These are phyloP conservation scores for Falco rusticolus DNA, from an alignment of 2,797 vertebrate genomes.

Conservation along the genomic window DNA sequence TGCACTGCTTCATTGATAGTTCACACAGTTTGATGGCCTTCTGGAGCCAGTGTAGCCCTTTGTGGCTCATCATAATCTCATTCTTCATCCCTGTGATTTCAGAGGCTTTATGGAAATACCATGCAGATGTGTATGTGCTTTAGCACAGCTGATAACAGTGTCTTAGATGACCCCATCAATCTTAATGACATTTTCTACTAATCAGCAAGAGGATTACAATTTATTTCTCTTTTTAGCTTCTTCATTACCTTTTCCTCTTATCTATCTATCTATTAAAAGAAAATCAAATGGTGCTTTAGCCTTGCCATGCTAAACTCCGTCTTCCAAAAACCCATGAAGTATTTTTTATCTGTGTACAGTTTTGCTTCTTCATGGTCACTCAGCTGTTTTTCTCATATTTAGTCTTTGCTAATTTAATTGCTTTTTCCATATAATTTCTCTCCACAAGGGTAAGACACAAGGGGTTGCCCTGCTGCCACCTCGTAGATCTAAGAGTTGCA, in stretches of 20 bases:
- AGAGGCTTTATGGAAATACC: constrained; percentile 70
- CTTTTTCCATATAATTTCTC: background rate
- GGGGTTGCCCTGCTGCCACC: background rate
- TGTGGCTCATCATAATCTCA: constrained; percentile 52
- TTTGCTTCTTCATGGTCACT: background rate
- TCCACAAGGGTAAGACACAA: background rate
- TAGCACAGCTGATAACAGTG: constrained; percentile 7
- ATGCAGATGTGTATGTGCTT: constrained; percentile 39
- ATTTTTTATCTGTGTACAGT: background rate
- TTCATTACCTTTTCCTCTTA: constrained; percentile 48
- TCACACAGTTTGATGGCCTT: constrained; percentile 30
- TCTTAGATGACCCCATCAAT: constrained; percentile 62
- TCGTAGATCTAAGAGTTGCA: background rate
- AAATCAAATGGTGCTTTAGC: background rate
- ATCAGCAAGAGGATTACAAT: constrained; percentile 46
- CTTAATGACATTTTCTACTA: constrained; percentile 50
- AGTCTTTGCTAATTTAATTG: background rate
- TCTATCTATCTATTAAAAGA: background rate
- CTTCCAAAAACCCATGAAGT: background rate
- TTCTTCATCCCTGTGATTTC: constrained; percentile 60
- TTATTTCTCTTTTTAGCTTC: constrained; percentile 29
- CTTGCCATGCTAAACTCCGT: background rate
- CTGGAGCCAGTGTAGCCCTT: constrained; percentile 46
- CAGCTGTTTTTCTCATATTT: background rate
- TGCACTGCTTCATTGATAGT: background rate